A percentile compares a stretch with the other conserved stretches of the same genome.
These are phyloP conservation scores for Halcyon malimbica DNA, from an alignment of 2,113 vertebrate genomes.

Conservation along the genomic window DNA sequence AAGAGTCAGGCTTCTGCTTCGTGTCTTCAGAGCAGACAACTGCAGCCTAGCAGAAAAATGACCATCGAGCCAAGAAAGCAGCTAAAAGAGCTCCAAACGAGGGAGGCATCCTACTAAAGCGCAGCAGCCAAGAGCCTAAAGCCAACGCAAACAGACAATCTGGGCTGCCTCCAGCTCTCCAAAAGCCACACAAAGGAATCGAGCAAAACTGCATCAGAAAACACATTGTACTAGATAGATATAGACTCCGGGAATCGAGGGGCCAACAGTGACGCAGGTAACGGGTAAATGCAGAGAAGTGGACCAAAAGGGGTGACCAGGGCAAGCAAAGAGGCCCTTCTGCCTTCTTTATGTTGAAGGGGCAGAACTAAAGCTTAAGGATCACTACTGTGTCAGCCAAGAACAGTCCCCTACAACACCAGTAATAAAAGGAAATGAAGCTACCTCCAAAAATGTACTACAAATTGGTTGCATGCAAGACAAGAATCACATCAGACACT, in stretches of 20 bases:
- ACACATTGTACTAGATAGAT: neutral
- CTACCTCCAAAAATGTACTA: neutral
- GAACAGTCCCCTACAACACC: neutral
- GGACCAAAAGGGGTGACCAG: neutral
- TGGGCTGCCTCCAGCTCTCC: neutral
- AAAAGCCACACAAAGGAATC: neutral
- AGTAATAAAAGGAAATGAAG: neutral
- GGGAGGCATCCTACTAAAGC: neutral
- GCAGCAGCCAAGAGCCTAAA: neutral
- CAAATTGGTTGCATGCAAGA: neutral
- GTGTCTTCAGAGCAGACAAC: neutral
- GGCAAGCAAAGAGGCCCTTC: neutral
- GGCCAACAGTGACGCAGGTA: neutral
- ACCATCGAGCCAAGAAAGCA: neutral
- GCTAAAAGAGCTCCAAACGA: neutral
- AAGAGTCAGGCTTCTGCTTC: neutral
- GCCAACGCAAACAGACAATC: neutral
- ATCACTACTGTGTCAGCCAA: neutral
- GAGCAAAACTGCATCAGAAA: neutral
- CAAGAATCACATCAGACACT: neutral
- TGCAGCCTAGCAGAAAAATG: neutral
- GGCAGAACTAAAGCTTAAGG: neutral
- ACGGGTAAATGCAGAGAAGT: neutral
- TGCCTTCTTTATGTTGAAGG: neutral
- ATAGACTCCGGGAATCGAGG: accelerated